phyloP scores from a whole-genome alignment of 2,797 vertebrate genomes.

The Gallirallus australis region DNA sequence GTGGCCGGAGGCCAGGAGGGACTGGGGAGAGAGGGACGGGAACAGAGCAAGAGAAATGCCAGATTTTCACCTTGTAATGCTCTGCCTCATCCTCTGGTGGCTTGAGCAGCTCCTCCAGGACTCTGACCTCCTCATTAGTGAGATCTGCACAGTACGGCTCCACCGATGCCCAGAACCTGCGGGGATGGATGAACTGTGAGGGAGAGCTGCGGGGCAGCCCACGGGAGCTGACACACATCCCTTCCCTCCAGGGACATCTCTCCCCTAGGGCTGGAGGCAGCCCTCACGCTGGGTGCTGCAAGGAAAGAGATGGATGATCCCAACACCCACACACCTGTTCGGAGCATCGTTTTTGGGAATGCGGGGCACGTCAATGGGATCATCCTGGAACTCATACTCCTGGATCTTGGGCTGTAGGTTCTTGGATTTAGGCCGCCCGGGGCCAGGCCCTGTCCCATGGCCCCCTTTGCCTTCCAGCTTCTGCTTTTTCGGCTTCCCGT shows the following conservation, averaged over 20 bases:
- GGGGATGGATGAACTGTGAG: not conserved
- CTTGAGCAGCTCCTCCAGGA: slow-evolving; percentile 96
- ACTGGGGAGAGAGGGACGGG: not conserved
- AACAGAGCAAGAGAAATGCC: accelerated
- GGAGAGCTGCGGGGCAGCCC: not conserved
- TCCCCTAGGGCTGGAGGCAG: accelerated
- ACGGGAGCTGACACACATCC: accelerated
- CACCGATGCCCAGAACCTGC: slow-evolving; percentile 96
- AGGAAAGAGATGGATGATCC: not conserved
- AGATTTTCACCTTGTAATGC: slow-evolving; percentile 90
- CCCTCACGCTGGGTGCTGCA: accelerated
- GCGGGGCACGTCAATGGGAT: slow-evolving; percentile 93
- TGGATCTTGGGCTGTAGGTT: slow-evolving; percentile 94
- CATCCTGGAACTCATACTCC: slow-evolving; percentile 97
- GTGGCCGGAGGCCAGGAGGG: accelerated
- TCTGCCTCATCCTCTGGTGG: slow-evolving; percentile 95
- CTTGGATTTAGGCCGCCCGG: slow-evolving; percentile 94
- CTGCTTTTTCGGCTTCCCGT: slow-evolving; percentile 95
- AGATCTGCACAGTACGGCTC: slow-evolving; percentile 98
- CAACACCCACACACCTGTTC: slow-evolving; percentile 86
- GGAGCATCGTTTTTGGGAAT: slow-evolving; percentile 98
- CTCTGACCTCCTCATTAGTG: slow-evolving; percentile 93
- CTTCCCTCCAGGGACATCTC: too few species aligned
- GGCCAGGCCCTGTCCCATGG: slow-evolving; percentile 91
- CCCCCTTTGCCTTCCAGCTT: slow-evolving; percentile 93